Evolutionary conservation across 2,888 invertebrate genomes (phyloP), one percentile per base, ranked within the genome.

Genomic region (Drosophila putrida): DNA sequence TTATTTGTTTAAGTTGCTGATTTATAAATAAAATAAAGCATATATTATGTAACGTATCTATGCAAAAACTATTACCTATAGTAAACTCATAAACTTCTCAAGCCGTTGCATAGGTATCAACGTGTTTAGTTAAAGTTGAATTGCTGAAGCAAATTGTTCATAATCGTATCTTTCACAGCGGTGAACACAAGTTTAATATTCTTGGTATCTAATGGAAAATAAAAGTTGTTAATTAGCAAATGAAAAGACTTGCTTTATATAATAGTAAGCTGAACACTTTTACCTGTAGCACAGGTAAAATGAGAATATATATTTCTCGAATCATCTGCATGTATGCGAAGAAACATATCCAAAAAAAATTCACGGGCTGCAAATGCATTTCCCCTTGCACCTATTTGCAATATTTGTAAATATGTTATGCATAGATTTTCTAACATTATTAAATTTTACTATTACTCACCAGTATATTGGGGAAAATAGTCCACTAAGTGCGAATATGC

Each of bases 241-340:
- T 43, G 10, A 11, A 20, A 20, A 20, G 20, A 20, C 20, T 20
- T 20, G 20, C 20, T 20, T 1, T 3, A 20, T 20, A 20, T 20
- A 20, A 20, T 41, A 38, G 15, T 3, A 35, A 27, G 4, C 4
- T 33, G 2, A 6, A 89, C 91, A 20, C 20, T 1, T 20, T 93
- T 95, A 99, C 99, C 99, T 96, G 99, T 99, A 94, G 99, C 99
- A 95, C 99, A 99, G 91, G 99, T 99, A 95, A 99, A 99, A 95
- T 99, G 99, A 93, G 99, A 99, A 95, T 99, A 99, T 94, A 99
- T 99, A 93, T 99, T 99, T 15, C 10, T 50, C 4, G 13, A 4
- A 95, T 99, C 99, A 94, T 99, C 99, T 84, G 99, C 99, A 94
- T 99, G 99, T 93, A 99, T 96, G 94, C 99, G 99, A 93, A 99